Base-by-base conservation (phyloP, 2,888 invertebrate genomes). In the Chromoteleia sp. region DNA sequence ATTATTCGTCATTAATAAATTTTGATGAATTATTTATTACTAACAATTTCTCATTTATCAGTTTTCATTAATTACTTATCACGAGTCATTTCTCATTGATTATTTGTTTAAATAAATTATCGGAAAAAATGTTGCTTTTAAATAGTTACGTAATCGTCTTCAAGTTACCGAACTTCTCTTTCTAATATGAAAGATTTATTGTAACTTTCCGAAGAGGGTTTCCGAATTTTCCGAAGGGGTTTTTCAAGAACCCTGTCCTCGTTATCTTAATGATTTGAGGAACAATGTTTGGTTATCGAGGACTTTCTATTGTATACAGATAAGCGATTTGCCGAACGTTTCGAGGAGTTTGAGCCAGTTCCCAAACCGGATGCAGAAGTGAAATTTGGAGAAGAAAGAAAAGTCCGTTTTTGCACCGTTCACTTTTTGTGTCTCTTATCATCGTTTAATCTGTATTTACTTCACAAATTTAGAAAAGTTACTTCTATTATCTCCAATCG, bases 241-340 rank as follows among this genome's bases (percentile, higher is more conserved):
- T 48, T 54, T 43, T 58, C 29, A 14, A 45, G 4, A 43, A 59
- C n/a, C 19, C 39, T 43, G 58, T 59, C 14, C 19, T 19, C 39
- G 58, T 70, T 70, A 59, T 70, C 50, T 70, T 70, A 70, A 58
- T 70, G 70, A 56, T 33, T 43, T 56, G 19, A 45, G 45, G 36
- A 56, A 58, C 19, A 25, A 14, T 58, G 36, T 48, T 59, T 29
- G 33, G 48, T 48, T 70, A 70, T 48, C 70, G 48, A 59, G 5
- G 15, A 50, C 59, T 59, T 70, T 48, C 58, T 70, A 50, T 59
- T 70, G 39, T 39, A 58, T 39, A 4, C 29, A 36, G 70, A 59
- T 70, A 70, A 70, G 48, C 59, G 30, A 43, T 59, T 70, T 39
- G 58, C 58, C 50, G 70, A 59, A 59, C 29, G 33, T 39, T 50